Evolutionary conservation across 2,888 invertebrate species (phyloP).

Genomic region (Acrobasis repandana): DNA sequence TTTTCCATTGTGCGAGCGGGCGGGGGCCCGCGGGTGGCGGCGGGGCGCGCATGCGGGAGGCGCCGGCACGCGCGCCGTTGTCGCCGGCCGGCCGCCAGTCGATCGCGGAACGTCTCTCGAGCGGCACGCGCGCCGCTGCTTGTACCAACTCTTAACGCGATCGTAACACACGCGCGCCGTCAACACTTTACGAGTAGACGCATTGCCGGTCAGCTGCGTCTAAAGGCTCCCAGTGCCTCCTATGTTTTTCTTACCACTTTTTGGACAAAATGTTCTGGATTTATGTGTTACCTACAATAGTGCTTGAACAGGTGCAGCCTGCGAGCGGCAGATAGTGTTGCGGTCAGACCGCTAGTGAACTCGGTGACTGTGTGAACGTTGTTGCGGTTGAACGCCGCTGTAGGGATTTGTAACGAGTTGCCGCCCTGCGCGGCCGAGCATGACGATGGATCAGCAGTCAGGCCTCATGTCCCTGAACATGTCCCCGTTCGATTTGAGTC

Average conservation of each 20-base stretch:
- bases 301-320: constrained; percentile 80
- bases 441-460: constrained; percentile 92
- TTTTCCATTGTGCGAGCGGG: constrained; percentile 86
- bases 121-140: constrained; percentile 66
- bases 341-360: constrained; percentile 81
- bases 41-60: constrained; percentile 80
- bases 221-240: constrained; percentile 49
- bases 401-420: constrained; percentile 71
- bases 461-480: constrained; percentile 94
- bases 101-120: constrained; percentile 72
- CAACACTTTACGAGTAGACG: constrained; percentile 54
- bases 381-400: constrained; percentile 77
- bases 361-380: constrained; percentile 81
- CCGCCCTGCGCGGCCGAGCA: constrained; percentile 78
- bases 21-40: constrained; percentile 76
- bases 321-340: constrained; percentile 80
- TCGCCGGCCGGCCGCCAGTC: constrained; percentile 80
- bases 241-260: constrained; percentile 41
- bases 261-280: constrained; percentile 79
- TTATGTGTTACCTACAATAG: constrained; percentile 72
- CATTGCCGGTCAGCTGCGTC: constrained; percentile 47
- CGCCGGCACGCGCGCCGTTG: constrained; percentile 78
- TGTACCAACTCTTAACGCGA: constrained; percentile 57
- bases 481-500: constrained; percentile 91
- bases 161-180: constrained; percentile 71